These are phyloP conservation scores for Eupithecia abbreviata DNA, from an alignment of 2,888 invertebrate species.

Conservation along the genomic window DNA sequence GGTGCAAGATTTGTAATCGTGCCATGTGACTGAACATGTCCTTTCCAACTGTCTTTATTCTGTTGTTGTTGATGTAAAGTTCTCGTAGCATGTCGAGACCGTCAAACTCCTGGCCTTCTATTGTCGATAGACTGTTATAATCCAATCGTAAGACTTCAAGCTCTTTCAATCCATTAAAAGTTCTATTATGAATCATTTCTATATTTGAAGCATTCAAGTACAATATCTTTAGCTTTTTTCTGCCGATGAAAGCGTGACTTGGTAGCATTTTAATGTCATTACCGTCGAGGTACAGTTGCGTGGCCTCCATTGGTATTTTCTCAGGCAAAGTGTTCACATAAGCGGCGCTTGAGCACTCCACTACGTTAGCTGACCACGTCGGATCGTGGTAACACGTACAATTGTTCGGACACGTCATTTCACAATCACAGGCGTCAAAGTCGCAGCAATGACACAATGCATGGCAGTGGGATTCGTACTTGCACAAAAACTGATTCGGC, in stretches of 20 bases:
- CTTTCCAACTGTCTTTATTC: constrained; percentile 87
- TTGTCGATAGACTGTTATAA: constrained; percentile 87
- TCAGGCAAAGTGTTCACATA: constrained; percentile 89
- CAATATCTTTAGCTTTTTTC: constrained; percentile 89
- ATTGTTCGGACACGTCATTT: constrained; percentile 94
- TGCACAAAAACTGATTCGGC: constrained; percentile 92
- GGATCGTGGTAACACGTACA: constrained; percentile 96
- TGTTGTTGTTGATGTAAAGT: constrained; percentile 89
- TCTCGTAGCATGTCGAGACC: constrained; percentile 88
- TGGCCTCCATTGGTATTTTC: constrained; percentile 95
- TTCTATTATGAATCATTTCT: constrained; percentile 90
- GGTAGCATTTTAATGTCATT: constrained; percentile 90
- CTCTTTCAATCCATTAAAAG: constrained; percentile 92
- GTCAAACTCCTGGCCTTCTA: constrained; percentile 92
- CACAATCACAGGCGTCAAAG: constrained; percentile 95
- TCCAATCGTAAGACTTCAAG: constrained; percentile 90
- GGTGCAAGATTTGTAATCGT: constrained; percentile 85
- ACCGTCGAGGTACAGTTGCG: constrained; percentile 93
- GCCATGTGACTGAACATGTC: constrained; percentile 87
- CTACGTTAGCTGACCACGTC: constrained; percentile 93
- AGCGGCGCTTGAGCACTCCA: constrained; percentile 90
- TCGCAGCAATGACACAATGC: constrained; percentile 95
- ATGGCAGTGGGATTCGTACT: constrained; percentile 93
- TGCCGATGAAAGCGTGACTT: constrained; percentile 93
- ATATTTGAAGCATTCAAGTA: constrained; percentile 91